phyloP scores from a whole-genome alignment of 2,888 invertebrate genomes.

The Polia nebulosa region DNA sequence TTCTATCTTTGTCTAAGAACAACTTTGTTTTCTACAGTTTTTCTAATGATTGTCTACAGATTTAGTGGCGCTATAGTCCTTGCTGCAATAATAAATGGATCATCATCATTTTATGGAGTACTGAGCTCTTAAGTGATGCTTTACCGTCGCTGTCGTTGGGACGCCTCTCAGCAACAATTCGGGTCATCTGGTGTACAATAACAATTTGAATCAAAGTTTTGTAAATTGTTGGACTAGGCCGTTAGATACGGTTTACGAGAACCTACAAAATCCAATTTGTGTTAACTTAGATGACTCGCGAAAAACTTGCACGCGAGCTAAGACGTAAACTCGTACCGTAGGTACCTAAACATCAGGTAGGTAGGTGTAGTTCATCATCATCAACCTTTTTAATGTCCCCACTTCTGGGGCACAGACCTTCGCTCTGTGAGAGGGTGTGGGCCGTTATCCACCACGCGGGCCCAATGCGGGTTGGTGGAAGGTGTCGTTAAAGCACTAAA shows the following conservation, averaged over 20 bases:
- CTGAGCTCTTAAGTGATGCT: constrained; percentile 30
- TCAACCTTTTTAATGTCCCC: too few species aligned
- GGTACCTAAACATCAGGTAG: too few species aligned
- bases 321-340: not conserved
- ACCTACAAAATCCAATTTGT: constrained; percentile 46
- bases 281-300: constrained; percentile 49
- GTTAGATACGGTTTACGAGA: constrained; percentile 44
- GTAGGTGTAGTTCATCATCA: too few species aligned
- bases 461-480: too few species aligned
- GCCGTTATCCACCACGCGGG: too few species aligned
- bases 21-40: too few species aligned
- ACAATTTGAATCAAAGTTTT: constrained; percentile 42
- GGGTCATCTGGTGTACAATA: constrained; percentile 35
- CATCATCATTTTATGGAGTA: constrained; percentile 1
- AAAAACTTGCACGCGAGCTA: constrained; percentile 34
- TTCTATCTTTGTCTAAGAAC: not conserved
- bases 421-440: too few species aligned
- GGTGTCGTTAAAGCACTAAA: not conserved
- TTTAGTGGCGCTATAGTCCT: not conserved
- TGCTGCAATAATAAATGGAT: constrained; percentile 2
- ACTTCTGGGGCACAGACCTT: too few species aligned
- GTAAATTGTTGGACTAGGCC: constrained; percentile 37
- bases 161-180: constrained; percentile 23
- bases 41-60: not conserved
- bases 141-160: not conserved